Percentiles rank a stretch among this genome's conserved stretches.
Evolutionary conservation across 2,888 invertebrate species (phyloP).

Genomic region (Rhagonycha fulva): DNA sequence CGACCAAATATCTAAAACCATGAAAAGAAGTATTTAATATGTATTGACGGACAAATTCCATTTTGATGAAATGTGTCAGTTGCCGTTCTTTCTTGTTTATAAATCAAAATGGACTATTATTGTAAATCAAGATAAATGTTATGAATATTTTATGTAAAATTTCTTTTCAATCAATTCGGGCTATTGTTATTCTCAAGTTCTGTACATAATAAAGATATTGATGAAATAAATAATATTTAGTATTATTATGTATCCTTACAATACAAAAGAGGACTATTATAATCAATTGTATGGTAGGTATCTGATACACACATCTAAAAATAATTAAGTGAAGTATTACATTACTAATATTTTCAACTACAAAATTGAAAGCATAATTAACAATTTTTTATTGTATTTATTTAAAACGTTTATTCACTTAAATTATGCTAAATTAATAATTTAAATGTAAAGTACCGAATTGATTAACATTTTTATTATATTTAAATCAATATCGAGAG

Average conservation of each 20-base stretch:
- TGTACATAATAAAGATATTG: not conserved
- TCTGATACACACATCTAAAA: no score
- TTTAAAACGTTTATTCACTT: no score
- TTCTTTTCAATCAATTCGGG: not conserved
- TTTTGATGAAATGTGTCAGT: not conserved
- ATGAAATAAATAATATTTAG: not conserved
- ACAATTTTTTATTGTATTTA: no score
- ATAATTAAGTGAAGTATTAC: not conserved
- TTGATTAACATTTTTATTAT: no score
- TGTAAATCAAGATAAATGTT: not conserved
- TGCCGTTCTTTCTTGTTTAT: not conserved
- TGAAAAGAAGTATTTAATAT: conserved; percentile 62
- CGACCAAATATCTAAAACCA: conserved; percentile 71
- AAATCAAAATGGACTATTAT: not conserved
- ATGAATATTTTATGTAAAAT: not conserved
- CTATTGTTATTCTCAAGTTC: not conserved
- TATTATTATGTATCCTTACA: not conserved
- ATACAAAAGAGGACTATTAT: not conserved
- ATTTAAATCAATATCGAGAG: no score
- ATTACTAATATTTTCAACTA: no score
- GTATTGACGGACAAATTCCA: conserved; percentile 30
- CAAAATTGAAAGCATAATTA: no score
- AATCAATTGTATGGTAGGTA: not conserved
- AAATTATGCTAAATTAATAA: no score
- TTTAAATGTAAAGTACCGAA: no score